Base-by-base conservation (phyloP, 35 echinoderm and acorn worm genomes). In the Ophiothrix spiculata region DNA sequence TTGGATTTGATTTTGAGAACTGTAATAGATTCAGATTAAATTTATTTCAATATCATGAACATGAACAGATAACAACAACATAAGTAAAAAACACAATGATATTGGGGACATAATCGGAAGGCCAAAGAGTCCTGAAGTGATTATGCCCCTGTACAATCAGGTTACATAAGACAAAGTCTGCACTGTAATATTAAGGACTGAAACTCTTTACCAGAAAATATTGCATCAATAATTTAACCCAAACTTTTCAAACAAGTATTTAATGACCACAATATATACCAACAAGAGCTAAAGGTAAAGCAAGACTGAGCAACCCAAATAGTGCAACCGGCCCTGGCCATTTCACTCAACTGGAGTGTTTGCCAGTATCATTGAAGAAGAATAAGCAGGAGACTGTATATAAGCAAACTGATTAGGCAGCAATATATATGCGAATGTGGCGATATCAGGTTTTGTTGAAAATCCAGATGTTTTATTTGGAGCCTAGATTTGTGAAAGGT, bases 381-480 rank as follows among this genome's bases (percentile, higher is more conserved):
- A n/a, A n/a, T n/a, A n/a, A n/a, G n/a, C n/a, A n/a, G n/a, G n/a
- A n/a, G n/a, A n/a, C n/a, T n/a, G n/a, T 4, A 32, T 82, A 15
- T 39, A 73, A 73, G 45, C 87, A 4, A 81, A 79, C 36, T 45
- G 39, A 38, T 40, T 89, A 63, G 87, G 87, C 14, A 40, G 79
- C 21, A 89, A 89, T 74, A 82, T 74, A 38, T 89, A 89, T 69
- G 17, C 82, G 2, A 82, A 89, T 81, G 25, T 89, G 0, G 79
- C 79, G 15, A 37, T 79, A 25, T 89, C 87, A 21, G 87, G 87
- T 40, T 32, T 89, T 11, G 33, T 81, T 37, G 87, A 89, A 81
- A 34, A 82, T 21, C 87, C 87, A 35, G 87, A 36, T 35, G 21
- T 39, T 75, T 28, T 89, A 6, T 15, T 89, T 36, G 39, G 76